Base-by-base conservation (phyloP, 2,113 vertebrate genomes). In the Falcunculus frontatus region DNA sequence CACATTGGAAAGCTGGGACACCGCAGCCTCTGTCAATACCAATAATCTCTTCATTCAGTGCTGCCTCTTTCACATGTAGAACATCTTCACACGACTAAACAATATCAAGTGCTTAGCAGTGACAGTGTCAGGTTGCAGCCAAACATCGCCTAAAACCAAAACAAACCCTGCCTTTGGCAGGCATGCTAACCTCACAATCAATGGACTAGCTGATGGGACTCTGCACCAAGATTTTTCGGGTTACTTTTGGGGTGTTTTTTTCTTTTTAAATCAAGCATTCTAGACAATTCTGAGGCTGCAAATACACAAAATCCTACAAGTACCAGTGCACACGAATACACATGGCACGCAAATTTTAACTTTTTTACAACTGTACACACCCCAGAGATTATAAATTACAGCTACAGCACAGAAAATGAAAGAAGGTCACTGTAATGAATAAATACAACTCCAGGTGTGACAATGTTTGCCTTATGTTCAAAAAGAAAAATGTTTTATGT, bases 71-170 rank as follows among this genome's bases (percentile, higher is more conserved):
- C 88, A 77, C 67, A 50, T 53, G 86, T 53, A 89, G 49, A 89
- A 46, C 69, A 69, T 65, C 95, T 65, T 72, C 65, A 35, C 37
- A 68, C 78, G 55, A 89, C 64, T 46, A 46, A 93, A 88, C 74
- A 75, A 3, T 70, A 94, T 47, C 83, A 88, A 95, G 93, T 89
- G 93, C 96, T 97, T 80, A 95, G 96, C 95, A 89, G 95, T 68
- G 93, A 87, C 90, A 93, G 89, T 53, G 81, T 92, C 94, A 94
- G 92, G 89, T n/a, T 84, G 92, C 81, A 84, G 87, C 93, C 95
- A 96, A 93, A 89, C 81, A 62, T 29, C 12, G 33, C 72, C 83
- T 33, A 16, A 78, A 88, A 75, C 32, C 75, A 77, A 92, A 86
- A n/a, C 73, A 95, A 93, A 68, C 80, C 22, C 64, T 60, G 68